Percentiles rank a stretch among this genome's conserved stretches.
Evolutionary conservation across 2,113 vertebrate genomes (phyloP).

Genomic region (Notarius lentiginosus): DNA sequence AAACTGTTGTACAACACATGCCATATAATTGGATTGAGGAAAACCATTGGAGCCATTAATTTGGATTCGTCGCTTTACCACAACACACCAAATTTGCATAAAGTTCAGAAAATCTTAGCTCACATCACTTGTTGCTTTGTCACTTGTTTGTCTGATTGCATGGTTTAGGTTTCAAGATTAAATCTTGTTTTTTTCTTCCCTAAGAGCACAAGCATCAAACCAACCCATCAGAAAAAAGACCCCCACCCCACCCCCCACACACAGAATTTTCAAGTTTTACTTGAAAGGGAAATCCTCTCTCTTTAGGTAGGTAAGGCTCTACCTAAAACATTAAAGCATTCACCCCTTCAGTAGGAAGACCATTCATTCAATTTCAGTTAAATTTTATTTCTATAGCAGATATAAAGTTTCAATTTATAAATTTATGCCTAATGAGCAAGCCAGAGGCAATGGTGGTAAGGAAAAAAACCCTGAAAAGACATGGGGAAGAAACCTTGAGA

Average conservation of each 20-base stretch:
- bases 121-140: background rate
- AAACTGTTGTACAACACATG: background rate
- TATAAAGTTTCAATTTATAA: too few relatives aligned
- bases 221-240: too few relatives aligned
- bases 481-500: background rate
- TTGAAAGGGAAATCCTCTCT: too few relatives aligned
- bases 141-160: background rate
- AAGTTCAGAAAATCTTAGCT: too few relatives aligned
- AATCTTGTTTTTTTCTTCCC: too few relatives aligned
- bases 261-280: too few relatives aligned
- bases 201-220: too few relatives aligned
- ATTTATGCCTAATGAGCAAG: too few relatives aligned
- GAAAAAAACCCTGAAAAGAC: background rate
- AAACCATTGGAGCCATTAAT: background rate
- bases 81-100: too few relatives aligned
- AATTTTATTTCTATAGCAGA: too few relatives aligned
- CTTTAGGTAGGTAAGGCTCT: background rate
- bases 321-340: background rate
- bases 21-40: background rate
- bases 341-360: background rate
- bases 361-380: too few relatives aligned
- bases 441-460: background rate
- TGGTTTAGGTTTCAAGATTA: background rate
- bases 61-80: background rate
- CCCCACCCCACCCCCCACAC: too few relatives aligned